phyloP scores from a whole-genome alignment of 1,140 invertebrate species.

The Scaptomyza pallida region DNA sequence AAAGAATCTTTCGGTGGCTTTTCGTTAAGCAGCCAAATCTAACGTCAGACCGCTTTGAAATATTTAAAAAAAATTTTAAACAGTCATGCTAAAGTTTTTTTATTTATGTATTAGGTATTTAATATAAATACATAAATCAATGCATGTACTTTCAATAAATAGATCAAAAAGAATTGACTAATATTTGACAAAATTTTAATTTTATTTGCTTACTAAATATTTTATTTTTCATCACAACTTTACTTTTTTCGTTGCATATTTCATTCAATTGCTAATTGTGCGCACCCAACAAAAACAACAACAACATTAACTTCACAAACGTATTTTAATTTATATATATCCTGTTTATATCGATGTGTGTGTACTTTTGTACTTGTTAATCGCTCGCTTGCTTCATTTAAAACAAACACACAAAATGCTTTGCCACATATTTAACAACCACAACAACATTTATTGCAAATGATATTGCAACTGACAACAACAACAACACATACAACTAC shows the following conservation, averaged over 20 bases:
- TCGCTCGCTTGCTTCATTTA: constrained; percentile 41
- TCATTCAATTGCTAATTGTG: constrained; percentile 36
- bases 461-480: too few relatives aligned
- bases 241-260: constrained; percentile 43
- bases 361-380: constrained; percentile 24
- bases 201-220: constrained; percentile 12
- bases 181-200: constrained; percentile 25
- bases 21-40: too few relatives aligned
- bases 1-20: too few relatives aligned
- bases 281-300: constrained; percentile 37
- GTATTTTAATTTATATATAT: constrained; percentile 12
- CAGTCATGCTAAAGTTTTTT: too few relatives aligned
- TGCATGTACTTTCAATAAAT: too few relatives aligned
- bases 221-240: constrained; percentile 20
- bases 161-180: constrained; percentile 1
- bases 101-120: too few relatives aligned
- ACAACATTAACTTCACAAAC: constrained; percentile 10
- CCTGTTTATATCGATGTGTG: constrained; percentile 24
- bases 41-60: too few relatives aligned
- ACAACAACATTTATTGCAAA: too few relatives aligned
- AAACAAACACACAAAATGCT: constrained; percentile 19
- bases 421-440: constrained; percentile 14
- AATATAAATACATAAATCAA: too few relatives aligned
- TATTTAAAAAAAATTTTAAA: too few relatives aligned
- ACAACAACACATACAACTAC: constrained; percentile 11